Base-by-base conservation (phyloP, 1,140 invertebrate species). In the Nymphalis io region DNA sequence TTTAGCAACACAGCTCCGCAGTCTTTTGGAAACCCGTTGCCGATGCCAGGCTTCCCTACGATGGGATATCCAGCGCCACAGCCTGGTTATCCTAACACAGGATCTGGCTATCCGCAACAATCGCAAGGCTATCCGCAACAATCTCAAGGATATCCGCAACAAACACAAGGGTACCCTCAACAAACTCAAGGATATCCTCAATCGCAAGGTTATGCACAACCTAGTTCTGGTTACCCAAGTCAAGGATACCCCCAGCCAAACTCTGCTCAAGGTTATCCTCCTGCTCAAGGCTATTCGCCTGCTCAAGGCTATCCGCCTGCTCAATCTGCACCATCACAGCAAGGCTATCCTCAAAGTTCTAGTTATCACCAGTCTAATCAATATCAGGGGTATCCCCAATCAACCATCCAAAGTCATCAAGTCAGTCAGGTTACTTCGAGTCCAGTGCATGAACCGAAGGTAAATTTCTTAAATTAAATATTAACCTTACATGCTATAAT, bases 11-110 rank as follows among this genome's bases (percentile, higher is more conserved):
- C 79, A 4, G 89, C 92, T 27, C 92, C 92, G 53, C 92, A 92
- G 70, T 92, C 92, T 5, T 92, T 92, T 58, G 91, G 91, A 23
- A 92, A 91, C 78, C 89, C 90, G 11, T 83, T 87, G 86, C 91
- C 89, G 18, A 92, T 92, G 84, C 83, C 84, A 1, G 92, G 92
- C 11, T 76, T 89, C 68, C 82, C 88, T 44, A 82, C 87, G 21
- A 84, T 82, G 75, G 84, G 85, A 4, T 92, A 92, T 72, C 87
- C 87, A 11, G 75, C 82, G 33, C 76, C 83, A 18, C 85, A 83
- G 53, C 70, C 80, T 15, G 75, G 74, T 23, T 82, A 81, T 55
- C 79, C 75, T 15, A 72, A 66, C 68, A 70, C 72, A 2, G 57
- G 65, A 11, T 68, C 68, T 23, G 71, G 72, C 13, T 81, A 80